A percentile compares a stretch with the other conserved stretches of the same genome.
phyloP scores from a whole-genome alignment of 1,140 invertebrate genomes.

The Adelges cooleyi region DNA sequence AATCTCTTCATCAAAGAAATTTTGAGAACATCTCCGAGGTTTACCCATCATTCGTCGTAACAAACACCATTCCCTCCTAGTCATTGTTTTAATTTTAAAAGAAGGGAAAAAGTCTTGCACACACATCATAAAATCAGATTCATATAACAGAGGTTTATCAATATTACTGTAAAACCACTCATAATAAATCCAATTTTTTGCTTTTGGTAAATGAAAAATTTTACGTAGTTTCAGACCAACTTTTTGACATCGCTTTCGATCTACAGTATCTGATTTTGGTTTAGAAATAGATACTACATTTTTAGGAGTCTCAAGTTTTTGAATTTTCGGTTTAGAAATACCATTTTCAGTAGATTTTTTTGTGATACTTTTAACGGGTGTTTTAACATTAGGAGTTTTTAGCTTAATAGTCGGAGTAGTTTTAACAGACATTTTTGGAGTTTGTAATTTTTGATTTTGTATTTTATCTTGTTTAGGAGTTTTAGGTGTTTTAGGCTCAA shows the following conservation, averaged over 20 bases:
- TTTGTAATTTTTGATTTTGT: constrained; percentile 27
- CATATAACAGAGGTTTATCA: constrained; percentile 84
- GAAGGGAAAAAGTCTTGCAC: constrained; percentile 89
- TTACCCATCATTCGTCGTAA: constrained; percentile 94
- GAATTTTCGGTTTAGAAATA: neutral
- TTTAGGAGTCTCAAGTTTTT: constrained; percentile 30
- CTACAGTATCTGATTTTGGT: constrained; percentile 36
- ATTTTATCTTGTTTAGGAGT: constrained; percentile 27
- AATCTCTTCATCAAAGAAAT: constrained; percentile 93
- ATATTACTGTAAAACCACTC: constrained; percentile 99
- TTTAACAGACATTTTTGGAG: constrained; percentile 25
- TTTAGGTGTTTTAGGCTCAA: constrained; percentile 29
- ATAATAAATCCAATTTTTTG: constrained; percentile 97
- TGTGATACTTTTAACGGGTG: constrained; percentile 39
- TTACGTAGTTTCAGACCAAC: constrained; percentile 85
- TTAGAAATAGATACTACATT: constrained; percentile 31
- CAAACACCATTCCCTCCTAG: constrained; percentile 89
- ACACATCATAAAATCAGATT: constrained; percentile 93
- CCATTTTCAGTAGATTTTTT: constrained; percentile 15
- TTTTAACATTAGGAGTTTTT: constrained; percentile 36
- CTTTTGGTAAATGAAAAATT: constrained; percentile 94
- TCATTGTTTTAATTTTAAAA: constrained; percentile 71
- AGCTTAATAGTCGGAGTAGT: constrained; percentile 33
- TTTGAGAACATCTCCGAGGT: constrained; percentile 80
- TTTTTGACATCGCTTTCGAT: constrained; percentile 68